phyloP scores from a whole-genome alignment of 2,113 vertebrate species.

The Phylloscopus trochiloides region DNA sequence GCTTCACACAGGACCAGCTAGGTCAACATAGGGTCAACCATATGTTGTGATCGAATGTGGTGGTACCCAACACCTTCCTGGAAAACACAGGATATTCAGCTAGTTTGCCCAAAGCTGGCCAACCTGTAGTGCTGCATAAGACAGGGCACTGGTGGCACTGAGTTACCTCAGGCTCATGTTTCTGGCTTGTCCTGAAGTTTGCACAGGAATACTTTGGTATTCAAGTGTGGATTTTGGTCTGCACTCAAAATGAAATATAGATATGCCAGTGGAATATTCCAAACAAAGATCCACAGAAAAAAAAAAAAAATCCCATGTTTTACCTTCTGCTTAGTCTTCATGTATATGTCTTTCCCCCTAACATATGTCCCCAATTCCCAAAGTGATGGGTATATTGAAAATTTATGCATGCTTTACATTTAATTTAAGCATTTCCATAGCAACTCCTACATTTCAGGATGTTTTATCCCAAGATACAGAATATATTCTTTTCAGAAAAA shows the following conservation, averaged over 20 bases:
- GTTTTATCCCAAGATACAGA: not conserved
- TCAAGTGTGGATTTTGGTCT: not conserved
- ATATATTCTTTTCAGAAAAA: constrained; percentile 6
- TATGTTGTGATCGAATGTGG: rapidly evolving
- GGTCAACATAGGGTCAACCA: not conserved
- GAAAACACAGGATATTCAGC: not conserved
- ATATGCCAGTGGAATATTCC: not conserved
- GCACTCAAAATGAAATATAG: not conserved
- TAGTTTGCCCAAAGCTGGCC: not conserved
- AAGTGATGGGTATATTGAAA: constrained; percentile 16
- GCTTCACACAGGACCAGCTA: not conserved
- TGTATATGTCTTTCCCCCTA: not conserved
- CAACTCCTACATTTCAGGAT: constrained; percentile 36
- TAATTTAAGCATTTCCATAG: constrained; percentile 54
- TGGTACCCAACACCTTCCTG: not conserved
- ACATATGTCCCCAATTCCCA: not conserved
- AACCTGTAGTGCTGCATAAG: not conserved
- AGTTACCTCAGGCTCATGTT: not conserved
- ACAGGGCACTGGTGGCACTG: not conserved
- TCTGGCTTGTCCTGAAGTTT: not conserved
- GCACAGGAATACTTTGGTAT: not conserved
- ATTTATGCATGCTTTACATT: constrained; percentile 56
- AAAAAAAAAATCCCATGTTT: not conserved
- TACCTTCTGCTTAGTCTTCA: not conserved
- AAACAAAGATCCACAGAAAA: not conserved